A percentile compares a stretch with the other conserved stretches of the same genome.
phyloP scores from a whole-genome alignment of 1,140 invertebrate species.

The Lepidostoma basale region DNA sequence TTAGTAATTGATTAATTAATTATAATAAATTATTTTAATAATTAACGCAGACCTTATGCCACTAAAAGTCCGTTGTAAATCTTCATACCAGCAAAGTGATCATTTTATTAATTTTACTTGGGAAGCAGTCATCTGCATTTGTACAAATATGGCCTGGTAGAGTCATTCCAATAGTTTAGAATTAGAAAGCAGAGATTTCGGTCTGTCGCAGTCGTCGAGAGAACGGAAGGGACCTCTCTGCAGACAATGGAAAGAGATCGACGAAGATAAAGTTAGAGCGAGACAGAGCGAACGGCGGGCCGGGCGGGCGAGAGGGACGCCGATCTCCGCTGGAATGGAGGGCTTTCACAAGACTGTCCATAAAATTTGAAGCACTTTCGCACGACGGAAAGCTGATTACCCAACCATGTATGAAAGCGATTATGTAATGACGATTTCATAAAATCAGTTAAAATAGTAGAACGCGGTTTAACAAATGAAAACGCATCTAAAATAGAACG shows the following conservation, averaged over 20 bases:
- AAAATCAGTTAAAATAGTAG: neutral
- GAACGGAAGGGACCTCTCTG: constrained; percentile 24
- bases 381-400: constrained; percentile 20
- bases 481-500: too few species aligned
- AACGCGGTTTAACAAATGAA: too few species aligned
- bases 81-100: too few species aligned
- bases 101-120: too few species aligned
- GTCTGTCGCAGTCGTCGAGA: constrained; percentile 17
- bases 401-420: constrained; percentile 18
- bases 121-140: too few species aligned
- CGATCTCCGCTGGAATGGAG: neutral
- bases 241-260: constrained; percentile 24
- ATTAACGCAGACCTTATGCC: too few species aligned
- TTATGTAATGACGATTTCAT: constrained; percentile 5
- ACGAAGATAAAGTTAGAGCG: constrained; percentile 18
- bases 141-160: too few species aligned
- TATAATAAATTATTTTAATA: too few species aligned
- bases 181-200: constrained; percentile 26
- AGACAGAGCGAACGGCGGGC: neutral
- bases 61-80: too few species aligned
- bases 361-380: constrained; percentile 19
- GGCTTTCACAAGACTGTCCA: constrained; percentile 21
- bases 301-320: neutral
- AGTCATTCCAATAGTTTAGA: too few species aligned
- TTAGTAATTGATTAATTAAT: too few species aligned